Conservation (phyloP, 2,888 invertebrate species). For the Amphiduros pacificus region DNA sequence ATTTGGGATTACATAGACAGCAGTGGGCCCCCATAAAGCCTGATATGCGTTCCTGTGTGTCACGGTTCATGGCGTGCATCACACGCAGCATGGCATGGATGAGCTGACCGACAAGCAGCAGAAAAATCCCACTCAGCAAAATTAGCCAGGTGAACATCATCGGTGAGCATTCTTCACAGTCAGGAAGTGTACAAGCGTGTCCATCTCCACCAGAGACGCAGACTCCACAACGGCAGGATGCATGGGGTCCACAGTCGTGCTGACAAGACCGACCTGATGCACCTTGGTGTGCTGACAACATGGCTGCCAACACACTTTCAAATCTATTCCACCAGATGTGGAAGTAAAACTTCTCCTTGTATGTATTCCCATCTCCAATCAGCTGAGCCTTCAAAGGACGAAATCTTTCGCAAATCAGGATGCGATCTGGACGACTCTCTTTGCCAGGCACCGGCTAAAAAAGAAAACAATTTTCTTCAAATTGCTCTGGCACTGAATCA, state of each 20-base stretch:
- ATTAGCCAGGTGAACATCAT: slow-evolving; percentile 17
- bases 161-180: slow-evolving; percentile 40
- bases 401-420: slow-evolving; percentile 35
- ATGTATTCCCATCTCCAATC: slow-evolving; percentile 37
- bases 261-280: slow-evolving; percentile 42
- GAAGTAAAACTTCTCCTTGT: slow-evolving; percentile 33
- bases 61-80: slow-evolving; percentile 35
- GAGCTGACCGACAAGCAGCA: slow-evolving; percentile 32
- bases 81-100: slow-evolving; percentile 37
- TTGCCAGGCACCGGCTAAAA: slow-evolving; percentile 48
- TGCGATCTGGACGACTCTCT: slow-evolving; percentile 50
- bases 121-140: slow-evolving; percentile 18
- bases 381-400: slow-evolving; percentile 24
- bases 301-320: slow-evolving; percentile 31
- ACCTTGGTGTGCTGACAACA: slow-evolving; percentile 33
- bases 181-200: slow-evolving; percentile 38
- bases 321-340: slow-evolving; percentile 37
- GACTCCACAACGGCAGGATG: slow-evolving; percentile 50
- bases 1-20: slow-evolving; percentile 44
- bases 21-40: slow-evolving; percentile 38
- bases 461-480: background rate
- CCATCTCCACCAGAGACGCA: slow-evolving; percentile 41
- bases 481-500: background rate
- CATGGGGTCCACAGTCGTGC: slow-evolving; percentile 53
- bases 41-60: slow-evolving; percentile 32